These are phyloP conservation scores for Coilia nasus DNA, from an alignment of 2,797 vertebrate genomes.

Conservation along the genomic window DNA sequence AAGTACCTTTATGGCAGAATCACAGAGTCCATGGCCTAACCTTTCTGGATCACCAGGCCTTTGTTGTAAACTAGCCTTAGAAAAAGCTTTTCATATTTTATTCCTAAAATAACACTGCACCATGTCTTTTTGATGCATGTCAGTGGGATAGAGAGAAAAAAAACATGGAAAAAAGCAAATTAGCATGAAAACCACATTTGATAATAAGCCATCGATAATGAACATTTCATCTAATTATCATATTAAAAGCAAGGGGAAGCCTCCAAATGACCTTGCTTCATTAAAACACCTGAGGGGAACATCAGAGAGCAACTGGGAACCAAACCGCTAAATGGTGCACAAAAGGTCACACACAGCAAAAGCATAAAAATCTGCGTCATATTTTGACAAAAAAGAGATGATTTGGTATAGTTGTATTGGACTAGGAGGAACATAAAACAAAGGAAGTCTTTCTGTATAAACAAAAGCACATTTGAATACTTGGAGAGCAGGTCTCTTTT, in stretches of 20 bases:
- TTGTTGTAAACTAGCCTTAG: background rate
- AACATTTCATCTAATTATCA: slow-evolving; percentile 28
- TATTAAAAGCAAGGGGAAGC: slow-evolving; percentile 30
- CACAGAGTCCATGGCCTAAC: background rate
- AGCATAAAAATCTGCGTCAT: background rate
- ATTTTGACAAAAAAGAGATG: background rate
- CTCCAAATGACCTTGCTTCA: slow-evolving; percentile 31
- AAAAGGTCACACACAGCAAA: background rate
- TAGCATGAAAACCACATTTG: slow-evolving; percentile 4
- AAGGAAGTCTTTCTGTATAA: background rate
- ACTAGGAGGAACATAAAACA: background rate
- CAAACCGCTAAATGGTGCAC: slow-evolving; percentile 10
- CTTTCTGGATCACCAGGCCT: background rate
- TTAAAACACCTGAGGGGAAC: slow-evolving; percentile 19
- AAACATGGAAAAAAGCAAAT: background rate
- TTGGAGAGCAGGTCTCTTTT: background rate
- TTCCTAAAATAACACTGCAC: background rate
- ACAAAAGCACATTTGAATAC: background rate
- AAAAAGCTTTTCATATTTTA: background rate
- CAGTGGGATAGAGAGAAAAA: background rate
- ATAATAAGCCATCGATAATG: slow-evolving; percentile 18
- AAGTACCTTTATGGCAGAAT: background rate
- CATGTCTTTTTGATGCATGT: background rate
- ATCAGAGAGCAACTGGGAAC: background rate
- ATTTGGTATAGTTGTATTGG: background rate